Conservation (phyloP, 2,888 invertebrate genomes). For the Drosophila hamatofila region DNA sequence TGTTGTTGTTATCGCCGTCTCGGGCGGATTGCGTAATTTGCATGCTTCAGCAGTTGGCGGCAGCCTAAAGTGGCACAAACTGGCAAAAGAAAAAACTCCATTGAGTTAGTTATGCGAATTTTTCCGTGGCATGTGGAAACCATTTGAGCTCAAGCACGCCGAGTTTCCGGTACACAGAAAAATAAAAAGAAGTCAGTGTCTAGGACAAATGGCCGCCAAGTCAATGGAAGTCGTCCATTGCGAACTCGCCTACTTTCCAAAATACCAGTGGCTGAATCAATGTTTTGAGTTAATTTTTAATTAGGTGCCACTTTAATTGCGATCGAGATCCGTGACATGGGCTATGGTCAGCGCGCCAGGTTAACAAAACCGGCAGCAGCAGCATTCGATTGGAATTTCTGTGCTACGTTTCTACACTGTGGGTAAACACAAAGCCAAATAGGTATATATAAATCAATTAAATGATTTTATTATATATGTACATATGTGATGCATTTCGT, state of each 20-base stretch:
- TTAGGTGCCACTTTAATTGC: slow-evolving; percentile 51
- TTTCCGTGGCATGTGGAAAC: slow-evolving; percentile 68
- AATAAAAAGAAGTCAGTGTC: slow-evolving; percentile 66
- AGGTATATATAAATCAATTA: background rate
- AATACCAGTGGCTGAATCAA: slow-evolving; percentile 18
- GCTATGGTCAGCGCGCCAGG: slow-evolving; percentile 3
- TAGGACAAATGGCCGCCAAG: slow-evolving; percentile 66
- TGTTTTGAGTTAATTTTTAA: slow-evolving; percentile 49
- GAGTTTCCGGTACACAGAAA: slow-evolving; percentile 67
- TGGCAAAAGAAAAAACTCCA: slow-evolving; percentile 44
- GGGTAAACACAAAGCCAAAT: background rate
- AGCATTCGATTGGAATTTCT: slow-evolving; percentile 7
- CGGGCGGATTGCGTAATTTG: slow-evolving; percentile 71
- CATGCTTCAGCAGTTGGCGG: slow-evolving; percentile 63
- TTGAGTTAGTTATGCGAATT: slow-evolving; percentile 61
- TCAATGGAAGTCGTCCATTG: slow-evolving; percentile 12
- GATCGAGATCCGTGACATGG: slow-evolving; percentile 46
- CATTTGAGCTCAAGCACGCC: slow-evolving; percentile 45
- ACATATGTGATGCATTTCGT: too few relatives aligned
- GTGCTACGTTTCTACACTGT: slow-evolving; percentile 9
- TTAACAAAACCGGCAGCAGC: slow-evolving; percentile 2
- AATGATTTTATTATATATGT: background rate
- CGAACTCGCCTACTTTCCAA: slow-evolving; percentile 41
- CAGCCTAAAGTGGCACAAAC: slow-evolving; percentile 44
- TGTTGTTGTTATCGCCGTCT: slow-evolving; percentile 45